Percentiles rank a stretch among this genome's conserved stretches.
phyloP scores from a whole-genome alignment of 2,113 vertebrate species.

The Struthidea cinerea region DNA sequence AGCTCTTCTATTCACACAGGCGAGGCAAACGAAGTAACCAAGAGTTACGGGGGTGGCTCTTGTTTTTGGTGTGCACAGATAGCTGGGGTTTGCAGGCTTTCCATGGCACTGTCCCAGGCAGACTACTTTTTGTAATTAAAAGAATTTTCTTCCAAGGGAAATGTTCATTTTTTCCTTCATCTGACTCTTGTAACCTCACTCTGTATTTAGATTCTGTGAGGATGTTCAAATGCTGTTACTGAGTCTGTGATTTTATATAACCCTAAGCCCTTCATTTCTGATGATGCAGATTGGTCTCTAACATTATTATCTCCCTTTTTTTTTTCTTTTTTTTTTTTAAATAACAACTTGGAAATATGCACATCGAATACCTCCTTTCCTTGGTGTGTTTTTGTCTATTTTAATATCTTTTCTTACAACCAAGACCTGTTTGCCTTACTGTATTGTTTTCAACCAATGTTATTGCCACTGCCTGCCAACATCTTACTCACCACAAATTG shows the following conservation, averaged over 20 bases:
- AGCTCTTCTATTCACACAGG: background rate
- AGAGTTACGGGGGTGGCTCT: background rate
- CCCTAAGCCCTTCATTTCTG: conserved; percentile 51
- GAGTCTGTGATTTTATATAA: conserved; percentile 43
- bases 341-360: conserved; percentile 61
- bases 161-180: conserved; percentile 37
- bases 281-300: conserved; percentile 29
- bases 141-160: conserved; percentile 40
- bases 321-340: background rate
- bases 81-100: conserved; percentile 28
- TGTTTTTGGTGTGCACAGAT: background rate
- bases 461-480: conserved; percentile 54
- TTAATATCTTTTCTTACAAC: conserved; percentile 50
- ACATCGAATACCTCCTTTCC: conserved; percentile 43
- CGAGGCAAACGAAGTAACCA: background rate
- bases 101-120: background rate
- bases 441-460: conserved; percentile 50
- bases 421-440: conserved; percentile 42
- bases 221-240: background rate
- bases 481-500: conserved; percentile 49
- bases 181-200: conserved; percentile 3
- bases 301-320: conserved; percentile 9
- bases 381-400: conserved; percentile 49
- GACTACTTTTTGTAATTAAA: conserved; percentile 52
- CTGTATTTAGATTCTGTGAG: conserved; percentile 38